These are phyloP conservation scores for Lepidurus couesii DNA, from an alignment of 1,140 invertebrate species.

Conservation along the genomic window DNA sequence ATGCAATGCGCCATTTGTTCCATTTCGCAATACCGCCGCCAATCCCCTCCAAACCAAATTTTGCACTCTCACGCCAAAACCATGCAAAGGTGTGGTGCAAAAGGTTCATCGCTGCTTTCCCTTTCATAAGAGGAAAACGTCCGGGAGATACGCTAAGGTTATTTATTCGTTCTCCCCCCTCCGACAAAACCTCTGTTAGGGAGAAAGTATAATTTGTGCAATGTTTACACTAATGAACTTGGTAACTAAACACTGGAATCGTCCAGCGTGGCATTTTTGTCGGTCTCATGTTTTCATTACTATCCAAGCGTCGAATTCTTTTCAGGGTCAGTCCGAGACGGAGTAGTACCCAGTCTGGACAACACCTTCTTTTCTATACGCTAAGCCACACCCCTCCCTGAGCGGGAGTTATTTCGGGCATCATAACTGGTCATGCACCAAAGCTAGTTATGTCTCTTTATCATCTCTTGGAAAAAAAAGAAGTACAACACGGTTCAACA, in stretches of 20 bases:
- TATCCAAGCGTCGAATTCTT: background rate
- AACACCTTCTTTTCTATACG: background rate
- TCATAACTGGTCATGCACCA: background rate
- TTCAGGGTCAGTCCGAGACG: slow-evolving; percentile 8
- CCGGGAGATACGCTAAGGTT: slow-evolving; percentile 13
- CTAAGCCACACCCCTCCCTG: background rate
- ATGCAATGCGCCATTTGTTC: background rate
- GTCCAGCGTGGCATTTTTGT: background rate
- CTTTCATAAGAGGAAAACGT: background rate
- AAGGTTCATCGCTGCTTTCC: background rate
- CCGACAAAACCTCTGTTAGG: background rate
- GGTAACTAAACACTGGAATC: background rate
- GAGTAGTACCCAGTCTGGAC: background rate
- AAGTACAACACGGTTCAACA: background rate
- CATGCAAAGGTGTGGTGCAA: background rate
- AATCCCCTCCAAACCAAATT: background rate
- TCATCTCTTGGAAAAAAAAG: background rate
- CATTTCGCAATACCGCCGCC: background rate
- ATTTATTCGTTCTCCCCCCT: background rate
- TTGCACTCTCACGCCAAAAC: background rate
- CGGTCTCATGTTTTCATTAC: background rate
- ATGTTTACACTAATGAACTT: slow-evolving; percentile 11
- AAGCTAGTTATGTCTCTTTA: background rate
- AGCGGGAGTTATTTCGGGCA: background rate
- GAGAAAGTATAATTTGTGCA: background rate